Percentiles rank a stretch among this genome's conserved stretches.
Conservation (phyloP, 2,797 vertebrate species). For the Hoplostethus mediterraneus region DNA sequence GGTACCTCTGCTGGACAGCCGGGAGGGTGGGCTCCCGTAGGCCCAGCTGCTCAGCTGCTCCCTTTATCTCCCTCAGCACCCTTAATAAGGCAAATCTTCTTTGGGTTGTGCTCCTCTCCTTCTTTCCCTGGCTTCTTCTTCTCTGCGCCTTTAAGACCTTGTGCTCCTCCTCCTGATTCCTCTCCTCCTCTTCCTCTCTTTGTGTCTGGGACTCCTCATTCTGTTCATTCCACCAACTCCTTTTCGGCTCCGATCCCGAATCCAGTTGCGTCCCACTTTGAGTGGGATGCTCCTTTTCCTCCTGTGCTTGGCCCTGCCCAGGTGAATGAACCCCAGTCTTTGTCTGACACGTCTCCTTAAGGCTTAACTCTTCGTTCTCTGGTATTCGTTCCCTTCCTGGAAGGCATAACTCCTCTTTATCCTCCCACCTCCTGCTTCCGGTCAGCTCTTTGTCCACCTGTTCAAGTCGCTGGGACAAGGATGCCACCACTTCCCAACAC, state of each 20-base stretch:
- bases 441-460: slow-evolving; percentile 36
- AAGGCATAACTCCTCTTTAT: slow-evolving; percentile 5
- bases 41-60: slow-evolving; percentile 80
- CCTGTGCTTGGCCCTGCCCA: not conserved
- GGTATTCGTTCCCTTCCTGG: slow-evolving; percentile 9
- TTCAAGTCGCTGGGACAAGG: slow-evolving; percentile 36
- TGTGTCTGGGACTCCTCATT: slow-evolving; percentile 21
- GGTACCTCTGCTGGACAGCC: slow-evolving; percentile 91
- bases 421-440: slow-evolving; percentile 28
- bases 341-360: not conserved
- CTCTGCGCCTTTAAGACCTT: slow-evolving; percentile 24
- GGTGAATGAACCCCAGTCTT: slow-evolving; percentile 9
- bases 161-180: slow-evolving; percentile 1
- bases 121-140: slow-evolving; percentile 31
- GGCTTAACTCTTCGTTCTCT: not conserved
- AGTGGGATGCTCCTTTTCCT: not conserved
- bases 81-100: slow-evolving; percentile 78
- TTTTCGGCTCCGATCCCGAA: slow-evolving; percentile 22
- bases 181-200: not conserved
- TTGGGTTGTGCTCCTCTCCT: slow-evolving; percentile 57
- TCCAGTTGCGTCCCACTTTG: slow-evolving; percentile 20
- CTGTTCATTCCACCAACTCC: slow-evolving; percentile 12
- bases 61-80: slow-evolving; percentile 83
- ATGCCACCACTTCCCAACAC: slow-evolving; percentile 67
- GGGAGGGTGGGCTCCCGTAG: slow-evolving; percentile 90